These are phyloP conservation scores for Nilaparvata lugens DNA, from an alignment of 1,140 invertebrate genomes.

Conservation along the genomic window DNA sequence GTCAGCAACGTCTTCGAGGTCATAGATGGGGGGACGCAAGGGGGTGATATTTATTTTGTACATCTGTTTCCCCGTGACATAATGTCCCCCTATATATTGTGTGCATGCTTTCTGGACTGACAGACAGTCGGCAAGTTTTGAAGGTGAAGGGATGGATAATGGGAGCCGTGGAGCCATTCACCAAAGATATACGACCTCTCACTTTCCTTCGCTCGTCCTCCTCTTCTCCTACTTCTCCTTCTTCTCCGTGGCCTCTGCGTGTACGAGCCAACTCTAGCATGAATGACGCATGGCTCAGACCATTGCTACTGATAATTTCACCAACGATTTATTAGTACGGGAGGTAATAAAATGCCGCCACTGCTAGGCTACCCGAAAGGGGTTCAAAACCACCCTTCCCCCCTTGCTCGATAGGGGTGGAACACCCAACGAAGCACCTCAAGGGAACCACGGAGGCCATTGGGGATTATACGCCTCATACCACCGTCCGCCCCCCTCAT, in stretches of 20 bases:
- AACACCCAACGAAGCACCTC: too few species aligned
- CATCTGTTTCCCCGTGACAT: conserved; percentile 4
- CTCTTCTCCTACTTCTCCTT: too few species aligned
- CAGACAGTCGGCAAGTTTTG: conserved; percentile 3
- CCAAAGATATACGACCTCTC: background rate
- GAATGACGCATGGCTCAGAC: conserved; percentile 3
- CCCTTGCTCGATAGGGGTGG: too few species aligned
- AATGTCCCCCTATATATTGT: conserved; percentile 4
- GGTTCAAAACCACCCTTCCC: too few species aligned
- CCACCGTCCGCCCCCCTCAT: background rate
- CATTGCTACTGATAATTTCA: conserved; percentile 3
- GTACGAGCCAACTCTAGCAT: background rate
- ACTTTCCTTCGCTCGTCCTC: background rate
- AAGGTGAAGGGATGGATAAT: conserved; percentile 2
- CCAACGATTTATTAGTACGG: background rate
- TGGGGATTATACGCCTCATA: conserved; percentile 1
- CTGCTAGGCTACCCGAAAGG: too few species aligned
- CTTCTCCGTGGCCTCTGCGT: background rate
- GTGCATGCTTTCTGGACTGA: background rate
- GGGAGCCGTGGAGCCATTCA: conserved; percentile 1
- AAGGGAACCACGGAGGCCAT: background rate
- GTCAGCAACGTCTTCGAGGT: background rate
- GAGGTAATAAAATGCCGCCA: background rate
- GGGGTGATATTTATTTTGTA: conserved; percentile 2
- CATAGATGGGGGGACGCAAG: background rate